These are phyloP conservation scores for Oncorhynchus masou DNA, from an alignment of 2,113 vertebrate genomes.

Conservation along the genomic window DNA sequence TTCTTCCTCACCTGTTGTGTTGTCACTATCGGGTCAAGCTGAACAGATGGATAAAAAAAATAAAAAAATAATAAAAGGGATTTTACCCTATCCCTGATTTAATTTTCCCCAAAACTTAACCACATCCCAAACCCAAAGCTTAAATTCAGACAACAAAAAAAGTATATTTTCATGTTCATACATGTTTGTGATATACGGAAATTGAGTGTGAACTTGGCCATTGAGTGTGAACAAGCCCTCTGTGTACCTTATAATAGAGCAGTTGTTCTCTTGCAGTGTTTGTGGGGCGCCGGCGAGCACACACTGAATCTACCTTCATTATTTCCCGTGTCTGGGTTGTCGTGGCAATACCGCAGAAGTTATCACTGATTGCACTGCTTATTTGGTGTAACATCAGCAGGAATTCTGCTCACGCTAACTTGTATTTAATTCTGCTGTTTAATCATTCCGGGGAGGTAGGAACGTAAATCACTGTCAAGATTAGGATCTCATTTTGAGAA, in stretches of 20 bases:
- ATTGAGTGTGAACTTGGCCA: too few relatives aligned
- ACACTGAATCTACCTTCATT: not conserved
- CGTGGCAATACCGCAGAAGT: not conserved
- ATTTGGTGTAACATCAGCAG: slow-evolving; percentile 13
- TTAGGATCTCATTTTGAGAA: not conserved
- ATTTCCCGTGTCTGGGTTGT: not conserved
- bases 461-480: slow-evolving; percentile 12
- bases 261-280: not conserved
- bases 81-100: too few relatives aligned
- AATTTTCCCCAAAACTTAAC: too few relatives aligned
- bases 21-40: too few relatives aligned
- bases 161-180: too few relatives aligned
- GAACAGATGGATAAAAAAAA: too few relatives aligned
- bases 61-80: too few relatives aligned
- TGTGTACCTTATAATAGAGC: not conserved
- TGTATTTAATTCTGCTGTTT: slow-evolving; percentile 15
- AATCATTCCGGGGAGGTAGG: not conserved
- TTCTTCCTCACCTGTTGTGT: not conserved
- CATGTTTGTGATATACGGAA: too few relatives aligned
- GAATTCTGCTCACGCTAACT: slow-evolving; percentile 8
- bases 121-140: too few relatives aligned
- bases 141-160: too few relatives aligned
- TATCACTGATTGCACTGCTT: not conserved
- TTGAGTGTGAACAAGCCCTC: too few relatives aligned
- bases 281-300: not conserved